These are phyloP conservation scores for Rhinolophus ferrumequinum DNA, from an alignment of 2,113 vertebrate species.

Conservation along the genomic window DNA sequence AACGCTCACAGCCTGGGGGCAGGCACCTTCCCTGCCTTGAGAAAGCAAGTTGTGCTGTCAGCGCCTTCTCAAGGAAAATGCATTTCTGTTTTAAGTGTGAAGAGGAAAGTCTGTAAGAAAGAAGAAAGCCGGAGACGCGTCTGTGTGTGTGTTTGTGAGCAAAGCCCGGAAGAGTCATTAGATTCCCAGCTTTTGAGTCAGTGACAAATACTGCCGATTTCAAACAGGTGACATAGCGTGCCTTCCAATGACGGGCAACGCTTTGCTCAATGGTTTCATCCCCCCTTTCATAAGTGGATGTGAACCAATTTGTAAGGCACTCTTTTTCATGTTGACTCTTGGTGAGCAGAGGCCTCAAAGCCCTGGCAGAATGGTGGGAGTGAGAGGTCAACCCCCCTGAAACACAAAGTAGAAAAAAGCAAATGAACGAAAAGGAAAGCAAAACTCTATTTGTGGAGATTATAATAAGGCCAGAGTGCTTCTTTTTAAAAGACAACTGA, in stretches of 20 bases:
- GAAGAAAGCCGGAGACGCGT: background rate
- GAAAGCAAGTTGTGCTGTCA: conserved; percentile 66
- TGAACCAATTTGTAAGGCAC: background rate
- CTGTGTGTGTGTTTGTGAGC: background rate
- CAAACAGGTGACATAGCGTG: conserved; percentile 14
- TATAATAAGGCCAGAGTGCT: background rate
- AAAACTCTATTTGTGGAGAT: background rate
- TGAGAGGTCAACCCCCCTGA: background rate
- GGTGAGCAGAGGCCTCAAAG: background rate
- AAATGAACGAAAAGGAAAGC: background rate
- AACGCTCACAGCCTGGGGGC: conserved; percentile 66
- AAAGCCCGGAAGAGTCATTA: conserved; percentile 58
- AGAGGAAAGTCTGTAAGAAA: conserved; percentile 61
- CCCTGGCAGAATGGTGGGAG: background rate
- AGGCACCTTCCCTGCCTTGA: conserved; percentile 74
- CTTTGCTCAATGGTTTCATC: rapidly evolving
- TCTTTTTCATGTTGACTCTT: background rate
- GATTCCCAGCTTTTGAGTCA: conserved; percentile 40
- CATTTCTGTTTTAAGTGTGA: conserved; percentile 74
- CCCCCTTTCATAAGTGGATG: background rate
- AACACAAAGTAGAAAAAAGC: background rate
- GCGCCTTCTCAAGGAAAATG: conserved; percentile 70
- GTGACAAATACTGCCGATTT: conserved; percentile 54
- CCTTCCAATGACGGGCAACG: background rate
- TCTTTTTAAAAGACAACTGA: background rate